A percentile compares a stretch with the other conserved stretches of the same genome.
Evolutionary conservation across 2,113 vertebrate genomes (phyloP).

Genomic region (Apeltes quadracus): DNA sequence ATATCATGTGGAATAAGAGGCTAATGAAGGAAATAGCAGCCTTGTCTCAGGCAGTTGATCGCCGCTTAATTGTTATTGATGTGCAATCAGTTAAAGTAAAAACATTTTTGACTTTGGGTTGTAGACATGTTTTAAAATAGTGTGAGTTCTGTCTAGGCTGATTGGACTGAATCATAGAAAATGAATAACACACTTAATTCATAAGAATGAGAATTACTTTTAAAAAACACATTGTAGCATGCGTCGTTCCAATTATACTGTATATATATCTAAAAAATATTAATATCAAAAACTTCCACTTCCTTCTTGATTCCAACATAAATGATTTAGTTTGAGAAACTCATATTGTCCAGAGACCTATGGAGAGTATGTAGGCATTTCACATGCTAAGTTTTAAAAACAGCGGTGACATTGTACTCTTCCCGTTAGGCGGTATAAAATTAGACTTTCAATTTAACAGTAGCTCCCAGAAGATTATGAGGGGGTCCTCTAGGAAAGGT

Average conservation of each 20-base stretch:
- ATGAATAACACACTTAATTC: neutral
- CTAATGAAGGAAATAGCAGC: constrained; percentile 74
- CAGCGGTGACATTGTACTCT: neutral
- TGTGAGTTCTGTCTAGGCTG: constrained; percentile 3
- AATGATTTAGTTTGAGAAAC: constrained; percentile 5
- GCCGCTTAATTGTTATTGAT: constrained; percentile 83
- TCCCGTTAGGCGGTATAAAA: constrained; percentile 55
- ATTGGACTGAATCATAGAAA: constrained; percentile 18
- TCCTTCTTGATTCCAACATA: constrained; percentile 1
- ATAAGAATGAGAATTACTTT: neutral
- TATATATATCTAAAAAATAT: too few species aligned
- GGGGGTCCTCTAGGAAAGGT: constrained; percentile 54
- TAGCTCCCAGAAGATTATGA: constrained; percentile 65
- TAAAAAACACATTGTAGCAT: constrained; percentile 2
- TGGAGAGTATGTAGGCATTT: neutral
- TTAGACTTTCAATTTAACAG: constrained; percentile 64
- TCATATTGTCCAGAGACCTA: constrained; percentile 3
- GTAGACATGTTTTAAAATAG: constrained; percentile 17
- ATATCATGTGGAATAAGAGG: constrained; percentile 65
- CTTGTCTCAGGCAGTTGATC: constrained; percentile 67
- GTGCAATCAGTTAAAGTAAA: constrained; percentile 53
- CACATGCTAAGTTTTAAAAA: neutral
- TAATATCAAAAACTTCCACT: too few species aligned
- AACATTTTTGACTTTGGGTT: constrained; percentile 13
- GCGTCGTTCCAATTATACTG: too few species aligned